Percentiles rank a stretch among this genome's conserved stretches.
Conservation (phyloP, 2,797 vertebrate genomes). For the Phalloptychus januarius region DNA sequence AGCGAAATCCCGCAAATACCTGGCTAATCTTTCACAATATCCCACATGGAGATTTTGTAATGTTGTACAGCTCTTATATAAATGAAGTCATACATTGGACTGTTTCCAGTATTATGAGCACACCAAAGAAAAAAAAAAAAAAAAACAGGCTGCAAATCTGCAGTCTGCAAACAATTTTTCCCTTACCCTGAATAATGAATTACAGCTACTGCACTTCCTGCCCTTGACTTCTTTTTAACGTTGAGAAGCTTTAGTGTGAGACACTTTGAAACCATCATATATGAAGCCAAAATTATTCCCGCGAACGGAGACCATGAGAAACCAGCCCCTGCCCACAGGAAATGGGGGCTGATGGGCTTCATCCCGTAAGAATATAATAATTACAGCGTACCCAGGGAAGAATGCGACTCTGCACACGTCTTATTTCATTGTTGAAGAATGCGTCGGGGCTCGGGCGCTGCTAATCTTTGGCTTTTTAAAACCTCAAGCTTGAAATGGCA, state of each 20-base stretch:
- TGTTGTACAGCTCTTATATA: background rate
- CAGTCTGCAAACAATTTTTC: slow-evolving; percentile 16
- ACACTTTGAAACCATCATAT: background rate
- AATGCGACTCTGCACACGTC: slow-evolving; percentile 20
- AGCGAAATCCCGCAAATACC: background rate
- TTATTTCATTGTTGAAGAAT: slow-evolving; percentile 44
- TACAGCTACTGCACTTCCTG: slow-evolving; percentile 8
- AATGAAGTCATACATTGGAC: background rate
- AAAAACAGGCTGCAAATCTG: background rate
- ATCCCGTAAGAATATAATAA: slow-evolving; percentile 39
- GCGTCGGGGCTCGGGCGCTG: slow-evolving; percentile 24
- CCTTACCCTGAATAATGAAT: slow-evolving; percentile 6
- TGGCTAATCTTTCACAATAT: background rate
- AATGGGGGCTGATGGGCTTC: slow-evolving; percentile 9
- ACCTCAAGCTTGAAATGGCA: slow-evolving; percentile 18
- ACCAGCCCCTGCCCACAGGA: slow-evolving; percentile 15
- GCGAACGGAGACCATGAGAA: slow-evolving; percentile 13
- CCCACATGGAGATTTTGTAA: background rate
- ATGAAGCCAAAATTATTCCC: slow-evolving; percentile 21
- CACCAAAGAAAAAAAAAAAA: background rate
- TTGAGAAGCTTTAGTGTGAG: background rate
- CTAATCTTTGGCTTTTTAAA: slow-evolving; percentile 32
- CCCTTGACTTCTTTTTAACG: slow-evolving; percentile 9
- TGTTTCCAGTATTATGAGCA: background rate
- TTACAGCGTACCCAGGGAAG: slow-evolving; percentile 30